Base-by-base conservation (phyloP, 2,888 invertebrate species). In the Mythimna ferrago region DNA sequence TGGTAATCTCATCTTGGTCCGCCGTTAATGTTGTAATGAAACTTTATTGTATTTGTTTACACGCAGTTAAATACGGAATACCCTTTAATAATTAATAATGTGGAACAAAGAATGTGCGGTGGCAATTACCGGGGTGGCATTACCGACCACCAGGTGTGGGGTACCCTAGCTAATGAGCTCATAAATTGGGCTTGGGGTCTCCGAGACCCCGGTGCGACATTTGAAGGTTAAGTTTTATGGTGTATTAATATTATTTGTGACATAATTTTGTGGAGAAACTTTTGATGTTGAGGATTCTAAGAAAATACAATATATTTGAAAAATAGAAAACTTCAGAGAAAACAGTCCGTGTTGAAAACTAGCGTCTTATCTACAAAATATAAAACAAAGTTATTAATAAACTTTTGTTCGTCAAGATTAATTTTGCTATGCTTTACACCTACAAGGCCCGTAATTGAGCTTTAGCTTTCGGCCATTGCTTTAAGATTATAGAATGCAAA, bases 81-180 rank as follows among this genome's bases (percentile, higher is more conserved):
- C 80, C 87, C 87, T 87, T 87, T 88, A 87, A 87, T 90, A 86
- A 91, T 92, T 89, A 92, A 91, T 90, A 90, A 88, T 89, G 84
- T 87, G 83, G 84, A 89, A 89, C 89, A 92, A 91, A 91, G 87
- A 92, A 89, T 90, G 77, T 89, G 83, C 81, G 77, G 82, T 71
- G 82, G 86, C 90, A 90, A 91, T 91, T 90, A 89, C 76, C 76
- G 68, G 74, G 76, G 64, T 70, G 76, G 76, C 73, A 81, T 75
- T 78, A 81, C 76, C 67, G 69, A 63, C 61, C 67, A 83, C 77
- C 90, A 90, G 92, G 89, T 92, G 89, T 77, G 81, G 86, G 86
- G 77, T 83, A 80, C 76, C 80, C 73, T 76, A 85, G 77, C 77
- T 86, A 91, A 91, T 91, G 90, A 88, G 87, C 86, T 78, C 86